Base-by-base conservation (phyloP, 2,888 invertebrate species). In the Athalia circularis region DNA sequence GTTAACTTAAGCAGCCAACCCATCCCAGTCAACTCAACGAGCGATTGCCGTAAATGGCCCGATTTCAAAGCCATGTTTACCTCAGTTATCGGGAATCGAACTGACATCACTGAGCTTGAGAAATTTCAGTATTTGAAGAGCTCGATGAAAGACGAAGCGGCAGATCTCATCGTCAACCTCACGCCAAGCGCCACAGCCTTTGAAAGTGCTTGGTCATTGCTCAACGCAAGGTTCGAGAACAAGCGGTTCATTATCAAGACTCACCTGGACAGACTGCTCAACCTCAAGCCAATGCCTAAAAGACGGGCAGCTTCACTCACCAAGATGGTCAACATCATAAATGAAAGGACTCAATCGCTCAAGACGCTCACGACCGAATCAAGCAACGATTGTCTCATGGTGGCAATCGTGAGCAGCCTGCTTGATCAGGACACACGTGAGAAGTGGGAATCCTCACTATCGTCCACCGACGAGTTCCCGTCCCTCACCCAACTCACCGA, bases 51-150 rank as follows among this genome's bases (percentile, higher is more conserved):
- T 0, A 65, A 65, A 43, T 65, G 65, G 65, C 50, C 65, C 3
- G 65, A 65, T 1, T 65, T 65, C 48, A 65, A 65, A 13, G 65
- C 65, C 47, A 65, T 65, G 65, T 65, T 65, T 6, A 11, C 6
- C 2, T 65, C 65, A 3, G 65, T 65, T n/a, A 65, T 65, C n/a
- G 65, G 65, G 4, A n/a, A 48, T n/a, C 11, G 65, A 9, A n/a
- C 65, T 5, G 65, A 65, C 5, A 2, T 65, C 4, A 13, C 6
- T 5, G 65, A 65, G 4, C 48, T 65, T 5, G 48, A 65, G n/a
- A 65, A 48, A 48, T 48, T 65, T 13, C 65, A 65, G 4, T 65
- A 65, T 5, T 8, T 65, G 6, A 47, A 13, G 48, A 43, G 48
- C 3, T 47, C 65, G 4, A 48, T 65, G 65, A 11, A 65, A 5